A percentile compares a stretch with the other conserved stretches of the same genome.
Conservation (phyloP, 1,140 invertebrate species). For the Calliphora vicina region DNA sequence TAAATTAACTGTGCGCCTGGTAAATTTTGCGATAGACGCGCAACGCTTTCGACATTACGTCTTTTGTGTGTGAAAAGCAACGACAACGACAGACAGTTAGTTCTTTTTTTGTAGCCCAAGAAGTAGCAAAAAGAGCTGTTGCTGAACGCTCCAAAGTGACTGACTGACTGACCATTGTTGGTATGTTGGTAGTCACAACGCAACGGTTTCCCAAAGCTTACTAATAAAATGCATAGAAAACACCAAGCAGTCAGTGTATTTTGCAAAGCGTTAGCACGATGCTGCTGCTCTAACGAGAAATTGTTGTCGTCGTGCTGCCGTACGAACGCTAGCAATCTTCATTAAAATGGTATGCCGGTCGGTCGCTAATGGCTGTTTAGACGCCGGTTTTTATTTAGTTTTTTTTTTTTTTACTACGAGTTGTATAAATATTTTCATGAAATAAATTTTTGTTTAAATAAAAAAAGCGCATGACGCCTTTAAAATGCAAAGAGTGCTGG, state of each 20-base stretch:
- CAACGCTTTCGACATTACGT: constrained; percentile 50
- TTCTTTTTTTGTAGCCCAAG: too few species aligned
- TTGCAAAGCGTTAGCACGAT: not conserved
- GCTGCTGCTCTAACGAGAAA: not conserved
- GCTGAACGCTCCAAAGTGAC: not conserved
- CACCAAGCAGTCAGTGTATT: not conserved
- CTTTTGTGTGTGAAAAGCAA: constrained; percentile 47
- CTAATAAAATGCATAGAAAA: not conserved
- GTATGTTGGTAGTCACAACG: not conserved
- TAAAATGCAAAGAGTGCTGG: not conserved
- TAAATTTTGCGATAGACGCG: constrained; percentile 63
- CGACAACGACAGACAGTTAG: too few species aligned
- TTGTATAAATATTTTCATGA: not conserved
- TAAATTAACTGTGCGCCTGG: constrained; percentile 51
- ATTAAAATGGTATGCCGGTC: not conserved
- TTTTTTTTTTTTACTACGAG: not conserved
- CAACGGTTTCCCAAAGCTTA: not conserved
- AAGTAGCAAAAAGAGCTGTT: too few species aligned
- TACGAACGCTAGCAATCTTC: not conserved
- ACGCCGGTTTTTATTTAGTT: not conserved
- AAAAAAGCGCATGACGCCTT: not conserved
- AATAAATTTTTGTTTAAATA: not conserved
- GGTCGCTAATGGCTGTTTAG: not conserved
- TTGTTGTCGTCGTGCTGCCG: not conserved
- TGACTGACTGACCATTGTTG: not conserved